Evolutionary conservation across 2,113 vertebrate genomes (phyloP).

Genomic region (Etheostoma spectabile): DNA sequence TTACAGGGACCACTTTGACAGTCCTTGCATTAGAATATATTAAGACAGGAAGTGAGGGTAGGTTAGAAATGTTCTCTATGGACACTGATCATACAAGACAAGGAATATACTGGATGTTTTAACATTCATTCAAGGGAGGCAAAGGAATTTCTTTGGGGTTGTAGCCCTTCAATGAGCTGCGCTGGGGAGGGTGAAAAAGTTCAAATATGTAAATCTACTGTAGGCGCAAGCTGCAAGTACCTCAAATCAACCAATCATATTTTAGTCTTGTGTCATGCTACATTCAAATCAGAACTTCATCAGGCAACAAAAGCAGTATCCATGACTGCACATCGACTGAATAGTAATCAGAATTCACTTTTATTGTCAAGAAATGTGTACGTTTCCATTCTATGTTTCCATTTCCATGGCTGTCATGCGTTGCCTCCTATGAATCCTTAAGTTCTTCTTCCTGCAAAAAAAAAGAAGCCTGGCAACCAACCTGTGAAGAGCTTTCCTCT

Average conservation of each 20-base stretch:
- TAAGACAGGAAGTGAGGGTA: conserved; percentile 37
- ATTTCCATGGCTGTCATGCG: background rate
- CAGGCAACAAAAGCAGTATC: too few species aligned
- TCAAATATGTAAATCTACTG: background rate
- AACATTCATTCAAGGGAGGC: conserved; percentile 10
- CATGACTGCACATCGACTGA: background rate
- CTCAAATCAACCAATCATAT: background rate
- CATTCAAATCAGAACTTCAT: background rate
- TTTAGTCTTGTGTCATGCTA: background rate
- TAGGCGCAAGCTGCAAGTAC: background rate
- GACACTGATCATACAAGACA: conserved; percentile 20
- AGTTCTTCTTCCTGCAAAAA: background rate
- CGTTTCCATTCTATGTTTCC: background rate
- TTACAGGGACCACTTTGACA: conserved; percentile 36
- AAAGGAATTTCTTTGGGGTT: background rate
- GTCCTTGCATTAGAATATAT: conserved; percentile 45
- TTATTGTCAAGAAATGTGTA: background rate
- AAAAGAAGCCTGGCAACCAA: background rate
- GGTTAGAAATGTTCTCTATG: conserved; percentile 42
- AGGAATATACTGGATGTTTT: conserved; percentile 18
- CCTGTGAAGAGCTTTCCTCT: background rate
- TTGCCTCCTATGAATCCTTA: background rate
- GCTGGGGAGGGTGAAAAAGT: background rate
- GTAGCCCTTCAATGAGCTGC: background rate
- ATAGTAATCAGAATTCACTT: background rate